These are phyloP conservation scores for Ptychobarbus kaznakovi DNA, from an alignment of 2,797 vertebrate genomes.

Conservation along the genomic window DNA sequence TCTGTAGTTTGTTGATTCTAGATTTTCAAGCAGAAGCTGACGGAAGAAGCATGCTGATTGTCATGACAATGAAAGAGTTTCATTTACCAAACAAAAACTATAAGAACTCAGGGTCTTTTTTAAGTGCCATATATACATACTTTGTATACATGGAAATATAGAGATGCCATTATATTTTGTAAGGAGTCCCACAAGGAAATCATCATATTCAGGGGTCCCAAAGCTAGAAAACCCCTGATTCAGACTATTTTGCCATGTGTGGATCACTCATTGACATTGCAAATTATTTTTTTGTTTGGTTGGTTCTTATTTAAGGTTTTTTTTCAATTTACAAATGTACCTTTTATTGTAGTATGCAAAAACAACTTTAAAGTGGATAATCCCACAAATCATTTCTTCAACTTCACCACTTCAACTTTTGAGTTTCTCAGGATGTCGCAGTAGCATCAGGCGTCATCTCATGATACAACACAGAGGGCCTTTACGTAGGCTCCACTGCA, in stretches of 20 bases:
- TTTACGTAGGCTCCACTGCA: constrained; percentile 5
- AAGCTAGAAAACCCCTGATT: neutral
- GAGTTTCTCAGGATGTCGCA: neutral
- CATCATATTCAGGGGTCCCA: neutral
- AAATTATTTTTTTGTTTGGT: neutral
- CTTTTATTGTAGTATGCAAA: neutral
- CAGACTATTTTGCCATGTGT: neutral
- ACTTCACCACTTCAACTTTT: neutral
- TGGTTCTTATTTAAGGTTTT: neutral
- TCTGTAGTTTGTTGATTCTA: constrained; percentile 5
- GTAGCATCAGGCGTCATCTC: constrained; percentile 2
- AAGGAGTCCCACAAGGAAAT: neutral
- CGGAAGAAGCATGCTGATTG: neutral
- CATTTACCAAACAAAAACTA: neutral
- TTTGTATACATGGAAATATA: neutral
- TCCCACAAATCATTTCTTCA: neutral
- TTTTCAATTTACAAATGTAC: neutral
- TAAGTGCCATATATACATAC: neutral
- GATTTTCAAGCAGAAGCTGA: constrained; percentile 7
- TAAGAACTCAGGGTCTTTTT: neutral
- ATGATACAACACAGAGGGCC: constrained; percentile 13
- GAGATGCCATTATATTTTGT: neutral
- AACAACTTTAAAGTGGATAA: neutral
- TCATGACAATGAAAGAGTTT: neutral
- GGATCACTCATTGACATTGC: neutral